These are phyloP conservation scores for Gobio occitaniae DNA, from an alignment of 2,797 vertebrate genomes.

Conservation along the genomic window DNA sequence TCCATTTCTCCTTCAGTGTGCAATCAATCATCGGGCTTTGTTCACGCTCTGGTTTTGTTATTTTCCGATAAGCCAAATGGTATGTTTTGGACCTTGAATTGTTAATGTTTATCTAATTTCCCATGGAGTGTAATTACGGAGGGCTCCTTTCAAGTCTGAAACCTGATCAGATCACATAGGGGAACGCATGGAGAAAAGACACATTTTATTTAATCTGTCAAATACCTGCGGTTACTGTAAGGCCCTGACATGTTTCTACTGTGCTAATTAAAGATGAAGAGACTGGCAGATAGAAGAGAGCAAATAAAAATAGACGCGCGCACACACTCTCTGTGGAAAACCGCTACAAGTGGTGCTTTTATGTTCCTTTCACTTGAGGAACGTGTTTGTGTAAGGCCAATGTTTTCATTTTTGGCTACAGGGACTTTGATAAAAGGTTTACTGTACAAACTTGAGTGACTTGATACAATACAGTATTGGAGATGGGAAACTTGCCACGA, in stretches of 20 bases:
- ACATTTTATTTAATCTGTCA: conserved; percentile 63
- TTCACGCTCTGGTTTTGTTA: conserved; percentile 64
- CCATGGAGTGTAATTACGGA: conserved; percentile 48
- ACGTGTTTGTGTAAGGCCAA: conserved; percentile 16
- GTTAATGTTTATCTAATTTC: conserved; percentile 49
- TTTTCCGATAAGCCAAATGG: conserved; percentile 49
- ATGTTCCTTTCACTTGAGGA: conserved; percentile 7
- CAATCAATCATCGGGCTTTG: conserved; percentile 64
- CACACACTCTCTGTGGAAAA: conserved; percentile 30
- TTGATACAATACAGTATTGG: background rate
- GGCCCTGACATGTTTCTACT: conserved; percentile 65
- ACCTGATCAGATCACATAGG: conserved; percentile 53
- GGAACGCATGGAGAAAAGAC: conserved; percentile 63
- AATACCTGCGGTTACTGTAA: conserved; percentile 63
- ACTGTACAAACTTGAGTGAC: conserved; percentile 32
- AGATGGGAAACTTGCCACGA: background rate
- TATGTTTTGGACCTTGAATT: conserved; percentile 52
- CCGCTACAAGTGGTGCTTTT: conserved; percentile 12
- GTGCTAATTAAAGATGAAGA: conserved; percentile 58
- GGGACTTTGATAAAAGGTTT: conserved; percentile 12
- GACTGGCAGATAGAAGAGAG: conserved; percentile 37
- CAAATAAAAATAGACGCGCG: conserved; percentile 55
- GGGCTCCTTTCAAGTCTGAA: conserved; percentile 58
- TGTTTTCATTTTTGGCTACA: conserved; percentile 19
- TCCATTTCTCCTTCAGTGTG: conserved; percentile 62